Conservation (phyloP, 2,113 vertebrate species). For the Raja brachyura region DNA sequence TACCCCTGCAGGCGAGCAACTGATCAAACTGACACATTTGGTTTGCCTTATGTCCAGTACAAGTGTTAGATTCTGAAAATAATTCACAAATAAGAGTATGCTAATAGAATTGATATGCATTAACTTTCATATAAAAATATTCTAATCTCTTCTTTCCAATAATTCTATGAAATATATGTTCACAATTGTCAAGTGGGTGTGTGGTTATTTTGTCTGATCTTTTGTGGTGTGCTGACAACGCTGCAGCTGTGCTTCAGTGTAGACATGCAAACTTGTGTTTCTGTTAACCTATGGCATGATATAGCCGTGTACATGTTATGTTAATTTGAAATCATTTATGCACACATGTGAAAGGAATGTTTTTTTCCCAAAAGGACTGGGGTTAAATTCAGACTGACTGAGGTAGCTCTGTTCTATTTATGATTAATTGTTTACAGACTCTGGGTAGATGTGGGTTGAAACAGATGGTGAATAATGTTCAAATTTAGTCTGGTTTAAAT, state of each 20-base stretch:
- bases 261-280: no score
- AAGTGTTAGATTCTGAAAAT: neutral
- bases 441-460: neutral
- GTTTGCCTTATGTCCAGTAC: neutral
- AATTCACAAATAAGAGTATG: neutral
- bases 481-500: neutral
- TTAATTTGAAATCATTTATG: conserved; percentile 1
- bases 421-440: conserved; percentile 22
- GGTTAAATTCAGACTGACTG: conserved; percentile 3
- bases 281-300: neutral
- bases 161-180: neutral
- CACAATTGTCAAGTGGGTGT: neutral
- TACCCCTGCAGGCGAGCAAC: no score
- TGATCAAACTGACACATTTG: no score
- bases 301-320: neutral
- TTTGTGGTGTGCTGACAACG: no score
- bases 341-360: neutral
- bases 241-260: neutral
- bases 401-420: neutral
- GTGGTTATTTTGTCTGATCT: neutral
- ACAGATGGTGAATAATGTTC: neutral
- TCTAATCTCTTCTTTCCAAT: neutral
- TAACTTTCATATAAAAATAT: neutral
- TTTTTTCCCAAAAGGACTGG: neutral
- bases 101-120: neutral